Evolutionary conservation across 2,888 invertebrate species (phyloP).

Genomic region (Lagria hirta): DNA sequence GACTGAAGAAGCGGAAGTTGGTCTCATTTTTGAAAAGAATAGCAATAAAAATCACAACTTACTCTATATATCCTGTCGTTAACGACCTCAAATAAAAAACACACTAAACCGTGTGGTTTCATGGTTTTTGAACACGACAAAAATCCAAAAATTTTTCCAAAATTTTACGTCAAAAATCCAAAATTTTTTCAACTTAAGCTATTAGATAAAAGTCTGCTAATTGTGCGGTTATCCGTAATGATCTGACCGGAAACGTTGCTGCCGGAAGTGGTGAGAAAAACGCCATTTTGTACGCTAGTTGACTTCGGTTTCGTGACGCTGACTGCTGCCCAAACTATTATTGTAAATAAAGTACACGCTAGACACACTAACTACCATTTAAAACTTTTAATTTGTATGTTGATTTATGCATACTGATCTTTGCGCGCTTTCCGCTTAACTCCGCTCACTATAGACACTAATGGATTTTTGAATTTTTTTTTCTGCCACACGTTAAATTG

Average conservation of each 20-base stretch:
- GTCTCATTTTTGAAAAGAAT: constrained; percentile 35
- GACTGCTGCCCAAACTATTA: constrained; percentile 48
- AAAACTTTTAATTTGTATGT: constrained; percentile 43
- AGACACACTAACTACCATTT: constrained; percentile 41
- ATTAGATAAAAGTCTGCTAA: constrained; percentile 26
- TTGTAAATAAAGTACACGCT: constrained; percentile 48
- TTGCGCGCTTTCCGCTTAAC: constrained; percentile 27
- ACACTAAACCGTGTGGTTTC: background rate
- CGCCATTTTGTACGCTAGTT: constrained; percentile 57
- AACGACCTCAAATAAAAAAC: constrained; percentile 27
- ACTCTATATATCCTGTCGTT: constrained; percentile 35
- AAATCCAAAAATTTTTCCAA: background rate
- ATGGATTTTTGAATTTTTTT: no score
- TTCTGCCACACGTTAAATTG: no score
- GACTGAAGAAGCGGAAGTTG: constrained; percentile 44
- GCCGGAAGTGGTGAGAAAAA: constrained; percentile 57
- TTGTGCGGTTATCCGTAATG: constrained; percentile 53
- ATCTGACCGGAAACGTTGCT: constrained; percentile 52
- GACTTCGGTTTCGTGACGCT: constrained; percentile 54
- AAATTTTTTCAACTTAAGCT: background rate
- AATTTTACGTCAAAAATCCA: background rate
- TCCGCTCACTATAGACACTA: no score
- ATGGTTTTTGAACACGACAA: constrained; percentile 1
- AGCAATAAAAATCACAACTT: constrained; percentile 31
- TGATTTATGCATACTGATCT: constrained; percentile 36